These are phyloP conservation scores for Nematostella vectensis DNA, from an alignment of 92 coral and sea anemone genomes.

Conservation along the genomic window DNA sequence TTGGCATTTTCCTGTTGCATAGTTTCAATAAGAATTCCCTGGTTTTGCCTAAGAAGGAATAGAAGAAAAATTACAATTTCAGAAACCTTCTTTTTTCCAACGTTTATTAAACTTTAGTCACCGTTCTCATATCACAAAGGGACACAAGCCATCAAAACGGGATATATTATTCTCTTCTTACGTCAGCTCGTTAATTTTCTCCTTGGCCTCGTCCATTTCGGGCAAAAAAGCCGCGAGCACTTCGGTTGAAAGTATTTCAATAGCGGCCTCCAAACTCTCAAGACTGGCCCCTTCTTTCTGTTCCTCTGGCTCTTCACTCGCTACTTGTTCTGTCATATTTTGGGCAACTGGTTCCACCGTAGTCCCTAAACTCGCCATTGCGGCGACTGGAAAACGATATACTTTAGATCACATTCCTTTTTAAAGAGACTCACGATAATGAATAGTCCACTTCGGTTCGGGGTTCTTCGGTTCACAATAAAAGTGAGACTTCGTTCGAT, in stretches of 20 bases:
- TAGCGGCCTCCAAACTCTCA: slow-evolving; percentile 29
- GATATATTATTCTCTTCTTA: slow-evolving; percentile 21
- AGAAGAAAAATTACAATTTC: no score
- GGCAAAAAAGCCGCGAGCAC: slow-evolving; percentile 70
- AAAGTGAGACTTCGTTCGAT: no score
- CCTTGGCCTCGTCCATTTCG: slow-evolving; percentile 60
- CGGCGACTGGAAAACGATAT: no score
- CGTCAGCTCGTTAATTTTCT: slow-evolving; percentile 72
- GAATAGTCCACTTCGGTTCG: no score
- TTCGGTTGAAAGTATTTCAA: slow-evolving; percentile 61
- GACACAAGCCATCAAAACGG: not conserved
- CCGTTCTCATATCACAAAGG: not conserved
- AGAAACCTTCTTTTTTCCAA: no score
- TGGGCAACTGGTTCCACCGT: no score
- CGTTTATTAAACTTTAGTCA: not conserved
- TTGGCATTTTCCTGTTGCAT: slow-evolving; percentile 97
- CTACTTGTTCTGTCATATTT: slow-evolving; percentile 11
- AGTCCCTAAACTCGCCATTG: no score
- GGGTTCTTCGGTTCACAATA: no score
- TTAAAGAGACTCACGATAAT: no score
- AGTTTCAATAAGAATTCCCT: slow-evolving; percentile 90
- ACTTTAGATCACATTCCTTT: no score
- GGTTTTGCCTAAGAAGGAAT: slow-evolving; percentile 66
- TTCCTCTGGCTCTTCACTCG: slow-evolving; percentile 6
- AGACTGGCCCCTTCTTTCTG: not conserved